These are phyloP conservation scores for Nerophis lumbriciformis DNA, from an alignment of 2,113 vertebrate genomes.

Conservation along the genomic window DNA sequence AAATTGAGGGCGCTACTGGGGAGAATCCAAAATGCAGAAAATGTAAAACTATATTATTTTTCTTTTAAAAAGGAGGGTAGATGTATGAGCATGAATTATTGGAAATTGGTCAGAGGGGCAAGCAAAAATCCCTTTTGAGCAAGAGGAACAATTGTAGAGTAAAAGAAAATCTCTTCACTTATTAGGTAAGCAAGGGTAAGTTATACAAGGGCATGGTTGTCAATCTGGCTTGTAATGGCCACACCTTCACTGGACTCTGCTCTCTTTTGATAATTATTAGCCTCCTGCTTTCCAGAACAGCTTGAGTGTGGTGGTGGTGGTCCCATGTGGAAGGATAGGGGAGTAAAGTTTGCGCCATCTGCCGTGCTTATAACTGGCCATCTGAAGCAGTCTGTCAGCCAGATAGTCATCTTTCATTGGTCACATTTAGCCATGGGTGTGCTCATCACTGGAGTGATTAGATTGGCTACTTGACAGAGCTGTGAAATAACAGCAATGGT, in stretches of 20 bases:
- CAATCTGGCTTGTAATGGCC: constrained; percentile 29
- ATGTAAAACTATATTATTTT: too few relatives aligned
- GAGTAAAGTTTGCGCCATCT: constrained; percentile 30
- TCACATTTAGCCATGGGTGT: constrained; percentile 37
- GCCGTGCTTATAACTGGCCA: constrained; percentile 37
- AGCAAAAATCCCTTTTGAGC: constrained; percentile 21
- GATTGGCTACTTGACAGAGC: constrained; percentile 43
- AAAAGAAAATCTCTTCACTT: constrained; percentile 35
- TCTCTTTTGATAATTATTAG: constrained; percentile 50
- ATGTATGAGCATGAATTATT: constrained; percentile 5
- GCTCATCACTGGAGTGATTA: constrained; percentile 32
- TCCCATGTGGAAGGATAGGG: neutral
- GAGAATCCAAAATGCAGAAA: too few relatives aligned
- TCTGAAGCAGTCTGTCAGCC: constrained; percentile 35
- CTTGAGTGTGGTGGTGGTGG: neutral
- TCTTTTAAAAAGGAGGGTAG: too few relatives aligned
- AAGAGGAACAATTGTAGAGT: constrained; percentile 7
- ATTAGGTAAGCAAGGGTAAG: constrained; percentile 29
- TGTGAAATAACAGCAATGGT: constrained; percentile 28
- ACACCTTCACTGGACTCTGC: constrained; percentile 37
- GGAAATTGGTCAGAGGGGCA: constrained; percentile 19
- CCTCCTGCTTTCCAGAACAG: constrained; percentile 9
- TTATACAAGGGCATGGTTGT: constrained; percentile 10
- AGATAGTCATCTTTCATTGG: constrained; percentile 44
- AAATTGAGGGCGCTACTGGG: too few relatives aligned